Evolutionary conservation across 2,888 invertebrate genomes (phyloP).

Genomic region (Drosophila nigricruria): DNA sequence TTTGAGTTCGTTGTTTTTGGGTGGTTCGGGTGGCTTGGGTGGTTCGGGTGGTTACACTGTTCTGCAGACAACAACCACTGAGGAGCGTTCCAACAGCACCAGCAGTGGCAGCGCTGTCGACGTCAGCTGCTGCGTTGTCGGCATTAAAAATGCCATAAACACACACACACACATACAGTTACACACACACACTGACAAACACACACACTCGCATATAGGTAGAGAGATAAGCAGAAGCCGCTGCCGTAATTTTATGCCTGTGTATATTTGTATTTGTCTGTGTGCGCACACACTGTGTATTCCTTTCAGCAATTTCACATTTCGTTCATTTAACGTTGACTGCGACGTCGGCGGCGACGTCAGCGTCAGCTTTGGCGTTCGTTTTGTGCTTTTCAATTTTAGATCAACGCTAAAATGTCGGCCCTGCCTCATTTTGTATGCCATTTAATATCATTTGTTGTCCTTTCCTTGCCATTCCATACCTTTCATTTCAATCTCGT

Average conservation of each 20-base stretch:
- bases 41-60: constrained; percentile 47
- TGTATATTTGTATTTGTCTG: constrained; percentile 28
- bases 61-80: constrained; percentile 58
- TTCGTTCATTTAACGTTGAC: constrained; percentile 42
- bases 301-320: constrained; percentile 53
- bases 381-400: constrained; percentile 69
- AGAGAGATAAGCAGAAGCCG: constrained; percentile 54
- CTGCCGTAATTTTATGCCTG: constrained; percentile 63
- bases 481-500: constrained; percentile 16
- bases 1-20: constrained; percentile 34
- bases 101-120: constrained; percentile 52
- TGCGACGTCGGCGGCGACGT: constrained; percentile 6
- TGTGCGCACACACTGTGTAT: constrained; percentile 5
- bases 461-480: constrained; percentile 29
- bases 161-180: constrained; percentile 35
- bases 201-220: not conserved
- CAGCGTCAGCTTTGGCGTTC: constrained; percentile 15
- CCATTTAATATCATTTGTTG: constrained; percentile 75
- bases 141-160: constrained; percentile 74
- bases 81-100: constrained; percentile 23
- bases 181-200: constrained; percentile 9
- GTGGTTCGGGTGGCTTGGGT: constrained; percentile 44
- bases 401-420: constrained; percentile 66
- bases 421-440: constrained; percentile 71
- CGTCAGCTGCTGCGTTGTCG: constrained; percentile 61